Evolutionary conservation across 2,888 invertebrate species (phyloP).

Genomic region (Sturmia bella): DNA sequence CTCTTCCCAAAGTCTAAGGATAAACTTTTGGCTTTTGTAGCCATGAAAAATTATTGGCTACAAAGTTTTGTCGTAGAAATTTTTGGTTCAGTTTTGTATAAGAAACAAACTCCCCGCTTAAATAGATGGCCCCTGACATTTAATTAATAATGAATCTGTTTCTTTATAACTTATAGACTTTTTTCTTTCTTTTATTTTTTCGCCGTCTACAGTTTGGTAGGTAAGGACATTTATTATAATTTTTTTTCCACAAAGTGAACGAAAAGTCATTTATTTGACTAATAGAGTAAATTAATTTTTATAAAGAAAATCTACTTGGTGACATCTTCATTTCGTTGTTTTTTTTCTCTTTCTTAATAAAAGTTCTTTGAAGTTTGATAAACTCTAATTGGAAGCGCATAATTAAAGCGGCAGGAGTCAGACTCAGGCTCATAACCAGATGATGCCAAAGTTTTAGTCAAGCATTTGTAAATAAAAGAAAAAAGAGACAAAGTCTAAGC

Average conservation of each 20-base stretch:
- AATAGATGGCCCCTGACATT: constrained; percentile 70
- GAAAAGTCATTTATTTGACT: constrained; percentile 40
- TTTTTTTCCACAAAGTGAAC: neutral
- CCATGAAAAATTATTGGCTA: constrained; percentile 49
- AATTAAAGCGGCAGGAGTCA: constrained; percentile 3
- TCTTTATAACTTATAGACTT: constrained; percentile 9
- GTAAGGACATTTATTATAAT: constrained; percentile 47
- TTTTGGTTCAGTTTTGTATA: constrained; percentile 3
- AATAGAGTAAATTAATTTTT: constrained; percentile 57
- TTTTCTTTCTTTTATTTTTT: neutral
- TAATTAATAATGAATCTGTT: constrained; percentile 68
- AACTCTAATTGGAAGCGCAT: constrained; percentile 37
- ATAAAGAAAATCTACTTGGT: constrained; percentile 43
- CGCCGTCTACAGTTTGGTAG: constrained; percentile 29
- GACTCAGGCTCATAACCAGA: neutral
- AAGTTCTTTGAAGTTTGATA: constrained; percentile 21
- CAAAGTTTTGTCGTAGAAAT: constrained; percentile 22
- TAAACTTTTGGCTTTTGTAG: constrained; percentile 55
- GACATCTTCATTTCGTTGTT: neutral
- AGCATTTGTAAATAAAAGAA: too few relatives aligned
- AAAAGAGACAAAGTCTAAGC: too few relatives aligned
- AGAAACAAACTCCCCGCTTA: too few relatives aligned
- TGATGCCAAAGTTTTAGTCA: neutral
- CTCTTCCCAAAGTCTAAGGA: constrained; percentile 38
- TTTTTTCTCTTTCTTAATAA: neutral